A percentile compares a stretch with the other conserved stretches of the same genome.
Conservation (phyloP, 2,113 vertebrate species). For the Verasper variegatus region DNA sequence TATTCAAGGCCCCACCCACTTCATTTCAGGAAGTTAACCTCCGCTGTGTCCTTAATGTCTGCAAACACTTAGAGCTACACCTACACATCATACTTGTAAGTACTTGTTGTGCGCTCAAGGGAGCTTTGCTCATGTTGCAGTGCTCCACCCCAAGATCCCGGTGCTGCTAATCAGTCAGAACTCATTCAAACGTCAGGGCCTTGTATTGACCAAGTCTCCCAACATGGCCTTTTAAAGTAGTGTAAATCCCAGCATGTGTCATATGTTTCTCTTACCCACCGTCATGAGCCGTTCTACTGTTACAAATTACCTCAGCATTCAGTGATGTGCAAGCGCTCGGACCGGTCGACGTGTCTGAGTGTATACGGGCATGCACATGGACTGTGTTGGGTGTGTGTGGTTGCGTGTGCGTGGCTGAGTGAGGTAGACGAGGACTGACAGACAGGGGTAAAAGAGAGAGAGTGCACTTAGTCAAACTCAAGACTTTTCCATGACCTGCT, state of each 20-base stretch:
- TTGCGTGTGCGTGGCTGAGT: slow-evolving; percentile 39
- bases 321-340: slow-evolving; percentile 68
- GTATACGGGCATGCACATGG: slow-evolving; percentile 51
- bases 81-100: background rate
- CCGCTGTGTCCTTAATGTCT: background rate
- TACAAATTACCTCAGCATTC: slow-evolving; percentile 78
- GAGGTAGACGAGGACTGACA: slow-evolving; percentile 65
- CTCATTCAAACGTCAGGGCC: slow-evolving; percentile 29
- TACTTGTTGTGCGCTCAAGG: slow-evolving; percentile 3
- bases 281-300: slow-evolving; percentile 66
- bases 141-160: slow-evolving; percentile 2
- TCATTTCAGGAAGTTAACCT: background rate
- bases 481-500: slow-evolving; percentile 83
- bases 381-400: slow-evolving; percentile 33
- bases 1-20: background rate
- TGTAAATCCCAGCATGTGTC: slow-evolving; percentile 66
- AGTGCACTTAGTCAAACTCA: slow-evolving; percentile 78
- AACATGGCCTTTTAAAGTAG: slow-evolving; percentile 73
- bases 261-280: slow-evolving; percentile 74
- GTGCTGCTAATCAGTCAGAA: slow-evolving; percentile 29
- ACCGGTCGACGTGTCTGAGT: slow-evolving; percentile 55
- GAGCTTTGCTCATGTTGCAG: background rate
- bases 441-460: slow-evolving; percentile 63
- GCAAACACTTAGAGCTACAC: background rate
- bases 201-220: slow-evolving; percentile 50